Conservation (phyloP, 2,888 invertebrate species). For the Macaria liturata region DNA sequence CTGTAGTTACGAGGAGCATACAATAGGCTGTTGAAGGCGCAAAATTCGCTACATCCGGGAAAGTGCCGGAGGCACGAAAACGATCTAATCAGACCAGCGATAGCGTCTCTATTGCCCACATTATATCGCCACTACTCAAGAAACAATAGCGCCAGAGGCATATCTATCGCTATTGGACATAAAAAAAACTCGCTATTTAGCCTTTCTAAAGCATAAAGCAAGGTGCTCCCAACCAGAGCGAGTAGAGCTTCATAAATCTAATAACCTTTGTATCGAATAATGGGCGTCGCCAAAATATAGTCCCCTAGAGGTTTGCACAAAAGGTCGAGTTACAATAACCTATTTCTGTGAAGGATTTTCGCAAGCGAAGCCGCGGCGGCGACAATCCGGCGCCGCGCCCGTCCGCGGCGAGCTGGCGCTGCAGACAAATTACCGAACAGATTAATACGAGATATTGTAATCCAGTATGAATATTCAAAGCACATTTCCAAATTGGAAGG, state of each 20-base stretch:
- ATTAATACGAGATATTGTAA: conserved; percentile 26
- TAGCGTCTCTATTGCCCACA: conserved; percentile 38
- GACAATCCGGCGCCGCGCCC: conserved; percentile 70
- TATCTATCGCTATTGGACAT: conserved; percentile 26
- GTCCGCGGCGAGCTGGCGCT: conserved; percentile 28
- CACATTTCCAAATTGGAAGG: conserved; percentile 17
- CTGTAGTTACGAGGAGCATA: conserved; percentile 51
- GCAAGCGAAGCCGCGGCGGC: conserved; percentile 52
- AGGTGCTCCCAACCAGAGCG: conserved; percentile 22
- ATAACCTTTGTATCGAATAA: conserved; percentile 48
- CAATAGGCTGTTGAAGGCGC: conserved; percentile 55
- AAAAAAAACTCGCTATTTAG: conserved; percentile 24
- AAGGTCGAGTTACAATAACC: conserved; percentile 72
- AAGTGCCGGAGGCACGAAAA: conserved; percentile 54
- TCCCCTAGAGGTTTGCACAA: conserved; percentile 55
- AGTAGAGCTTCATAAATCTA: conserved; percentile 53
- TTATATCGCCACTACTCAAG: conserved; percentile 37
- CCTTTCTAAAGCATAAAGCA: conserved; percentile 32
- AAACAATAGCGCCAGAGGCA: conserved; percentile 36
- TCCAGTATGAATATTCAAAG: conserved; percentile 23
- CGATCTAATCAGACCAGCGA: conserved; percentile 41
- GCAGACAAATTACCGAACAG: conserved; percentile 29
- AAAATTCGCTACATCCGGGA: conserved; percentile 64
- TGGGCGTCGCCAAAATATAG: conserved; percentile 51
- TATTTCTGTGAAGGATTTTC: conserved; percentile 59